Conservation (phyloP, 2,888 invertebrate genomes). For the Cephus pulcher region DNA sequence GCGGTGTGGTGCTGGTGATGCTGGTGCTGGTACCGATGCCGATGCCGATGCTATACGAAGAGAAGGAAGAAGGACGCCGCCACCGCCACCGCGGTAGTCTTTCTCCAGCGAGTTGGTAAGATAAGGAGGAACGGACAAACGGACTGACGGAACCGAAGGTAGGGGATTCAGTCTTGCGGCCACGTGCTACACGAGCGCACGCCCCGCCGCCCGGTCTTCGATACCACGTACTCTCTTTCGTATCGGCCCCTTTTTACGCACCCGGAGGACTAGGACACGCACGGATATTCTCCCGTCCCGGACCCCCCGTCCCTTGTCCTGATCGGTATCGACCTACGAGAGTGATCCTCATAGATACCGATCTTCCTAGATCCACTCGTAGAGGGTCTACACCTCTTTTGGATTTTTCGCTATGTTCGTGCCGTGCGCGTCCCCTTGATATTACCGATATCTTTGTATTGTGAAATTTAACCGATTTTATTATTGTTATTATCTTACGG, state of each 20-base stretch:
- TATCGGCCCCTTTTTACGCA: conserved; percentile 15
- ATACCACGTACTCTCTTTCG: not conserved
- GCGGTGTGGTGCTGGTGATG: not conserved
- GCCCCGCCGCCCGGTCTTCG: conserved; percentile 59
- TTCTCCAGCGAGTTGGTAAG: conserved; percentile 48
- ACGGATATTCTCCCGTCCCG: conserved; percentile 2
- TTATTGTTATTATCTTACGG: not conserved
- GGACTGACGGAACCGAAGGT: conserved; percentile 58
- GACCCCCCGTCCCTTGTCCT: not conserved
- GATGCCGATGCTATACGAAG: conserved; percentile 18
- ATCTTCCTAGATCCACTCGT: not conserved
- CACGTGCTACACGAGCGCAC: conserved; percentile 65
- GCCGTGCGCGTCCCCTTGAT: not conserved
- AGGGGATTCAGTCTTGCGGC: conserved; percentile 65
- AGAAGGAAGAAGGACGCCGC: conserved; percentile 29
- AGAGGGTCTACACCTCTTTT: not conserved
- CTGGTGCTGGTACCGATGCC: not conserved
- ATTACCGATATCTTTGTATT: not conserved
- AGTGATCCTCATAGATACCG: not conserved
- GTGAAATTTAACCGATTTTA: not conserved
- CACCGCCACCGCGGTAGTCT: conserved; percentile 38
- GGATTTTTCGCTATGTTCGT: not conserved
- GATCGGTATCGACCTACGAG: not conserved
- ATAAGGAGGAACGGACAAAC: conserved; percentile 60
- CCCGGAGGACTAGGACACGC: conserved; percentile 18